Conservation (phyloP, 2,797 vertebrate species). For the Chelonia mydas region DNA sequence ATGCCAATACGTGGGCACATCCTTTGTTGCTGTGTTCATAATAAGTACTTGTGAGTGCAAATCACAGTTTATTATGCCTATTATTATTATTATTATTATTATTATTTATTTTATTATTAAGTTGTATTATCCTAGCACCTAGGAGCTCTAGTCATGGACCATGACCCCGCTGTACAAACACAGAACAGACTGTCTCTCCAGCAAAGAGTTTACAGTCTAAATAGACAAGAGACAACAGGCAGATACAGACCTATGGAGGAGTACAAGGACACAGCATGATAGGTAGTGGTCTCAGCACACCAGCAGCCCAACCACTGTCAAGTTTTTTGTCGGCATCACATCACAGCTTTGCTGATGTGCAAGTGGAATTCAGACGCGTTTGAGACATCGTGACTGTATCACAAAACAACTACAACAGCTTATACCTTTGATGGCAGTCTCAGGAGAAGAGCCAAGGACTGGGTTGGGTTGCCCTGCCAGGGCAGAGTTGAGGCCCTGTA, state of each 20-base stretch:
- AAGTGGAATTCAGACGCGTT: not conserved
- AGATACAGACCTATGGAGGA: not conserved
- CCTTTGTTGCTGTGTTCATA: not conserved
- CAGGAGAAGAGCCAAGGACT: not conserved
- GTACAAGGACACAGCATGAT: not conserved
- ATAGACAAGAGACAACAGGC: not conserved
- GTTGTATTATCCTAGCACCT: not conserved
- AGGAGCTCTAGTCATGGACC: not conserved
- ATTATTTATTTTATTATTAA: too few species aligned
- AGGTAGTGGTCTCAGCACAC: not conserved
- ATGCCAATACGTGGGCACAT: not conserved
- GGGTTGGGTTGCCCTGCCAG: not conserved
- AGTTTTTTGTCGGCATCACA: not conserved
- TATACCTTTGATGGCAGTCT: not conserved
- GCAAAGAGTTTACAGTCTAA: not conserved
- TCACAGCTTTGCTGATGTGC: not conserved
- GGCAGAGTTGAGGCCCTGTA: not conserved
- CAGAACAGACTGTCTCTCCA: not conserved
- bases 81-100: too few species aligned
- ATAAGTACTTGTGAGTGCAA: not conserved
- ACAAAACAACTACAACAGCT: not conserved
- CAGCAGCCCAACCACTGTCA: not conserved
- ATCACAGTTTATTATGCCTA: not conserved
- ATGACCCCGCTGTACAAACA: not conserved
- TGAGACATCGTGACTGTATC: not conserved